phyloP scores from a whole-genome alignment of 2,888 invertebrate species.

The Campoletis raptor region DNA sequence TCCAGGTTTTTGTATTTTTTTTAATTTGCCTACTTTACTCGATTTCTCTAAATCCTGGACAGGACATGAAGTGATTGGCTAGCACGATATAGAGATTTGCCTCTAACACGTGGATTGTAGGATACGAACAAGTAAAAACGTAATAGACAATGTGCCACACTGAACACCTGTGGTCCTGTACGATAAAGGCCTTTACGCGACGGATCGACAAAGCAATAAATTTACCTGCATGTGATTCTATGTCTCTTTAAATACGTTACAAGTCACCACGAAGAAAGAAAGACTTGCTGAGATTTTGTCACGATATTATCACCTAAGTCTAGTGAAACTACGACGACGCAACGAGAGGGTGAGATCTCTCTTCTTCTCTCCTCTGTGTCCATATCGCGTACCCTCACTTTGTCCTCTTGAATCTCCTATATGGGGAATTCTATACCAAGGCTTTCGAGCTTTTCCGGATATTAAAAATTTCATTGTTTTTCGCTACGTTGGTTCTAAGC shows the following conservation, averaged over 20 bases:
- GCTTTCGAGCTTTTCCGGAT: background rate
- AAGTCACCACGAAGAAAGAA: background rate
- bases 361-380: background rate
- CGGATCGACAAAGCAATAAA: constrained; percentile 56
- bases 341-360: constrained; percentile 17
- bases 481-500: no score
- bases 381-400: background rate
- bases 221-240: constrained; percentile 34
- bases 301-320: constrained; percentile 57
- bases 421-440: background rate
- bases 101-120: constrained; percentile 16
- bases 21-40: background rate
- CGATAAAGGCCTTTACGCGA: constrained; percentile 43
- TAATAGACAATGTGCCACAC: constrained; percentile 49
- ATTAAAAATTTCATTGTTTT: background rate
- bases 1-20: background rate
- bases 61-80: constrained; percentile 9
- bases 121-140: constrained; percentile 19
- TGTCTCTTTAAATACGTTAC: constrained; percentile 20
- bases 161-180: constrained; percentile 40
- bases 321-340: constrained; percentile 48
- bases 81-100: constrained; percentile 38
- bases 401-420: background rate
- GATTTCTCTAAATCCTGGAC: background rate
- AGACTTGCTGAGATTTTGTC: constrained; percentile 60